Conservation (phyloP, 2,888 invertebrate genomes). For the Octonoba sinensis region DNA sequence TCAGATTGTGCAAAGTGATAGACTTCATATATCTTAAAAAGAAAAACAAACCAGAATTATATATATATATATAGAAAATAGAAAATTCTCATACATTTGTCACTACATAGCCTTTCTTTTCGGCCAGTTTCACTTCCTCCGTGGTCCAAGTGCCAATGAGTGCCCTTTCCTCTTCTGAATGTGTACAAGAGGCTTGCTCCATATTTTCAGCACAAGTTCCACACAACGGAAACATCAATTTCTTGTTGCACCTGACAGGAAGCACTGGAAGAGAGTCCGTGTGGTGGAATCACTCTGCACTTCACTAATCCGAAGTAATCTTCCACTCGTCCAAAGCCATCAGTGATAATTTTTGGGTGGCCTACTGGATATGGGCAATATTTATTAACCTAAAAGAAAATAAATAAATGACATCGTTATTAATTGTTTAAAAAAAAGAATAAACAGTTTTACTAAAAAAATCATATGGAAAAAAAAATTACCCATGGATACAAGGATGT, state of each 20-base stretch:
- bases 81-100: neutral
- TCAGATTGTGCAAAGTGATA: neutral
- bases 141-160: neutral
- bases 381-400: no score
- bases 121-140: neutral
- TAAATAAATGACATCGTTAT: no score
- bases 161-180: neutral
- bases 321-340: neutral
- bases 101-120: neutral
- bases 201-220: no score
- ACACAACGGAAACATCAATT: neutral
- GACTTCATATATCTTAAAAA: neutral
- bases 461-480: neutral
- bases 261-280: neutral
- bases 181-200: no score
- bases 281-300: neutral
- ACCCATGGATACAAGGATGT: neutral
- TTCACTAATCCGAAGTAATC: neutral
- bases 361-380: conserved; percentile 1
- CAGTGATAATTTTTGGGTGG: neutral
- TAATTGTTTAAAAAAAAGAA: no score
- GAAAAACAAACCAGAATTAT: neutral
- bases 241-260: neutral
- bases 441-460: neutral
- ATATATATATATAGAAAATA: neutral